phyloP scores from a whole-genome alignment of 2,888 invertebrate species.

The Terebella lapidaria region DNA sequence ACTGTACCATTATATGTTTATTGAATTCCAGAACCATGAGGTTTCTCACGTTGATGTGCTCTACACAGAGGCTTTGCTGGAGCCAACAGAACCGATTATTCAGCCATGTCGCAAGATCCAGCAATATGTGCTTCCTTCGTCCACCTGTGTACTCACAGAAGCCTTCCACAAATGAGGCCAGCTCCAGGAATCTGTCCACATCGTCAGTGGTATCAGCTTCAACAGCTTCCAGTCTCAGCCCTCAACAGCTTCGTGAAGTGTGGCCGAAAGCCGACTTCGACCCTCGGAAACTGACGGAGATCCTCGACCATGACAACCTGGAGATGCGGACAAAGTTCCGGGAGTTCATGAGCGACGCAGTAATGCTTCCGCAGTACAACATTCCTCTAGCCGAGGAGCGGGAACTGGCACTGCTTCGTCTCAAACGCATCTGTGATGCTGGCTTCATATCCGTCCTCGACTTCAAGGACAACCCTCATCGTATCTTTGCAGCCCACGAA shows the following conservation, averaged over 20 bases:
- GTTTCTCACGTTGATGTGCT: no score
- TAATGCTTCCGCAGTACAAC: slow-evolving; percentile 27
- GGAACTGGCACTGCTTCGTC: slow-evolving; percentile 25
- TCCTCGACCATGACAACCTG: slow-evolving; percentile 30
- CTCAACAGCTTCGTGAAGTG: neutral
- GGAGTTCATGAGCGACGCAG: slow-evolving; percentile 20
- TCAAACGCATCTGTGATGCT: slow-evolving; percentile 29
- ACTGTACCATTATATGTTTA: no score
- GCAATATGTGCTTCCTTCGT: no score
- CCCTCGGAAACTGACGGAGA: slow-evolving; percentile 20
- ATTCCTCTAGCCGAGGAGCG: slow-evolving; percentile 27
- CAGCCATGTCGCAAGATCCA: no score
- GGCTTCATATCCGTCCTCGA: slow-evolving; percentile 32
- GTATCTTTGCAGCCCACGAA: slow-evolving; percentile 33
- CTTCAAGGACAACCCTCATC: slow-evolving; percentile 28
- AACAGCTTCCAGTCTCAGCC: neutral
- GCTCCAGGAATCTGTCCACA: no score
- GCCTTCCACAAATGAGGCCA: no score
- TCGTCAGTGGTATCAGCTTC: no score
- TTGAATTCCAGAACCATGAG: no score
- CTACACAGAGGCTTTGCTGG: no score
- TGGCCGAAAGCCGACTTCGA: slow-evolving; percentile 13
- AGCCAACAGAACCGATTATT: no score
- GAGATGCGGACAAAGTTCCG: slow-evolving; percentile 28
- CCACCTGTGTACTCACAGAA: no score